These are phyloP conservation scores for Numenius phaeopus DNA, from an alignment of 2,797 vertebrate species.

Conservation along the genomic window DNA sequence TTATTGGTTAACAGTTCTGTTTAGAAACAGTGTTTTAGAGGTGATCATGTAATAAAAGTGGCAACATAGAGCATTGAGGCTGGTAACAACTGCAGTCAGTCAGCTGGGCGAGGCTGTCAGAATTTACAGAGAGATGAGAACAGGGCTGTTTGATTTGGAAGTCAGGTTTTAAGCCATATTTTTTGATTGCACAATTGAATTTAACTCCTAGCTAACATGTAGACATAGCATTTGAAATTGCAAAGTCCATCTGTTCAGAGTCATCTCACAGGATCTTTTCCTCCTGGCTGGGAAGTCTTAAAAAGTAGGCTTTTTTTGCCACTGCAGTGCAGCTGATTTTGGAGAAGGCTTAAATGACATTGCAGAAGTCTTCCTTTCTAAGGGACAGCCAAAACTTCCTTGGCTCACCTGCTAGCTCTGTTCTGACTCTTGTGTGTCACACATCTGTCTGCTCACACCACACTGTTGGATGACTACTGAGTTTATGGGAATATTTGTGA, in stretches of 20 bases:
- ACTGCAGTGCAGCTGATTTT: constrained; percentile 3
- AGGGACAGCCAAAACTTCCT: constrained; percentile 45
- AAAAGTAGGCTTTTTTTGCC: background rate
- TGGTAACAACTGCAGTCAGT: background rate
- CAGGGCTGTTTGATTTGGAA: background rate
- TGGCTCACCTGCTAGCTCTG: constrained; percentile 38
- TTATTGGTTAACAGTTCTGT: background rate
- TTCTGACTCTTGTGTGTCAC: constrained; percentile 21
- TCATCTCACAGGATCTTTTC: background rate
- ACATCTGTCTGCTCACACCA: background rate
- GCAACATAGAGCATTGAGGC: background rate
- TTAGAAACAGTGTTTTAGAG: constrained; percentile 2
- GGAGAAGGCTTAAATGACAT: background rate
- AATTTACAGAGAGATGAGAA: background rate
- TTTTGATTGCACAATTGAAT: constrained; percentile 24
- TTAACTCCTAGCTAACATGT: constrained; percentile 48
- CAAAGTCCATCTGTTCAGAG: constrained; percentile 1
- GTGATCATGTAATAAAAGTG: background rate
- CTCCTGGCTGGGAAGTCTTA: background rate
- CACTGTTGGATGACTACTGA: constrained; percentile 17
- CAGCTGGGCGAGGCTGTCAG: background rate
- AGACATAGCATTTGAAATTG: background rate
- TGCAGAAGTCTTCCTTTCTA: constrained; percentile 32
- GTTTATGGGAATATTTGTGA: constrained; percentile 63
- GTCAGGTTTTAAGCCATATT: background rate